Percentiles rank a stretch among this genome's conserved stretches.
Evolutionary conservation across 2,888 invertebrate genomes (phyloP).

Genomic region (Ceriagrion tenellum): DNA sequence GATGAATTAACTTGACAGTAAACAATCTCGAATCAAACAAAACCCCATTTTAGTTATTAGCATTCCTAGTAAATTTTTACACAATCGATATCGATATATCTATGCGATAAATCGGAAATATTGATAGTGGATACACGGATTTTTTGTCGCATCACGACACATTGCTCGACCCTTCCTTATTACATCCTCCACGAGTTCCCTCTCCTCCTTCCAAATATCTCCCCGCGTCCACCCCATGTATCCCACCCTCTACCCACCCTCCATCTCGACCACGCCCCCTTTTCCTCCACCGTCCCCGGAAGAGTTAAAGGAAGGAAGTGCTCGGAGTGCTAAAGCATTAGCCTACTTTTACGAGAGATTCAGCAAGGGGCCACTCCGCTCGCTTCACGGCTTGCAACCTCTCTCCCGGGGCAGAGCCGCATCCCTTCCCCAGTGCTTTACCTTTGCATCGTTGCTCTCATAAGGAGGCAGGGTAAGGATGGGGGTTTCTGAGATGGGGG

Average conservation of each 20-base stretch:
- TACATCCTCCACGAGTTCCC: no score
- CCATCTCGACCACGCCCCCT: not conserved
- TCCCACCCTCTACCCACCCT: not conserved
- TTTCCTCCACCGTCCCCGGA: not conserved
- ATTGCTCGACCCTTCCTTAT: no score
- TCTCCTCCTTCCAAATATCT: no score
- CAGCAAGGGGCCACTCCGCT: slow-evolving; percentile 13
- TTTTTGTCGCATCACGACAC: no score
- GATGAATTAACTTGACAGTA: no score
- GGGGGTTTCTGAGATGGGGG: not conserved
- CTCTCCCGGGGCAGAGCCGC: not conserved
- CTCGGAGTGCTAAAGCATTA: slow-evolving; percentile 16
- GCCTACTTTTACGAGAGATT: slow-evolving; percentile 32
- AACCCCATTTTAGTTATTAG: no score
- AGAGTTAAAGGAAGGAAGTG: slow-evolving; percentile 18
- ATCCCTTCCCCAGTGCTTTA: not conserved
- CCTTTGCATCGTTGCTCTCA: slow-evolving; percentile 3
- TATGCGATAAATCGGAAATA: no score
- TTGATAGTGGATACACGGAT: no score
- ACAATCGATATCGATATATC: no score
- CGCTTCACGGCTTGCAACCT: not conserved
- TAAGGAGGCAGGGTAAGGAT: not conserved
- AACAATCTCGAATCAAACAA: no score
- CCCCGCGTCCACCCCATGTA: not conserved
- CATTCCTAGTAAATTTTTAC: no score